Evolutionary conservation across 2,113 vertebrate genomes (phyloP).

Genomic region (Abramis brama): DNA sequence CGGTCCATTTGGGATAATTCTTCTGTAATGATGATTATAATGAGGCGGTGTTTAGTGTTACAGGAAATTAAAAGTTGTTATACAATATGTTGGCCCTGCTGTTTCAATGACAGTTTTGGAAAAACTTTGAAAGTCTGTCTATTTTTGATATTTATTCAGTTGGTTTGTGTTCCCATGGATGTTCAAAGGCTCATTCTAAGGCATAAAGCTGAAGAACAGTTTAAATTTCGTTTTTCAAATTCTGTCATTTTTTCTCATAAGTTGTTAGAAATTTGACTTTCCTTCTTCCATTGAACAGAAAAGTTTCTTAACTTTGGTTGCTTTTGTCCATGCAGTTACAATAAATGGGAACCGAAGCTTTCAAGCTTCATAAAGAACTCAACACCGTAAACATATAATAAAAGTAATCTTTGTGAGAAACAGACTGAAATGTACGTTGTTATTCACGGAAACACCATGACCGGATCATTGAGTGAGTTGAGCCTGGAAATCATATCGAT

Average conservation of each 20-base stretch:
- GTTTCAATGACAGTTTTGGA: not conserved
- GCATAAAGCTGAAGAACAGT: not conserved
- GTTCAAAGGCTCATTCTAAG: not conserved
- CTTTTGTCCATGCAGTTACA: not conserved
- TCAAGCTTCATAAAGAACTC: not conserved
- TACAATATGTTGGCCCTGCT: not conserved
- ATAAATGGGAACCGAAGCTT: not conserved
- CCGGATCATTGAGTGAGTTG: not conserved
- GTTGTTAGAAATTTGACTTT: not conserved
- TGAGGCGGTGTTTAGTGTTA: conserved; percentile 14
- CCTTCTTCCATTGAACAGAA: not conserved
- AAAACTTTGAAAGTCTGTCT: not conserved
- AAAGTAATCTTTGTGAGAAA: not conserved
- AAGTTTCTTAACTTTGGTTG: not conserved
- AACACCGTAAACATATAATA: not conserved
- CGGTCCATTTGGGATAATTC: conserved; percentile 29
- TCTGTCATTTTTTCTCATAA: conserved; percentile 42
- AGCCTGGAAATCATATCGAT: not conserved
- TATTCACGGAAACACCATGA: too few species aligned
- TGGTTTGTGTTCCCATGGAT: not conserved
- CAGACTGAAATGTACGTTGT: too few species aligned
- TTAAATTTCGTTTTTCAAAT: too few species aligned
- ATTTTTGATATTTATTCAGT: not conserved
- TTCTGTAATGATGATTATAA: conserved; percentile 32
- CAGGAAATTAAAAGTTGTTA: conserved; percentile 33